Conservation (phyloP, 2,888 invertebrate species). For the Trissolcus japonicus region DNA sequence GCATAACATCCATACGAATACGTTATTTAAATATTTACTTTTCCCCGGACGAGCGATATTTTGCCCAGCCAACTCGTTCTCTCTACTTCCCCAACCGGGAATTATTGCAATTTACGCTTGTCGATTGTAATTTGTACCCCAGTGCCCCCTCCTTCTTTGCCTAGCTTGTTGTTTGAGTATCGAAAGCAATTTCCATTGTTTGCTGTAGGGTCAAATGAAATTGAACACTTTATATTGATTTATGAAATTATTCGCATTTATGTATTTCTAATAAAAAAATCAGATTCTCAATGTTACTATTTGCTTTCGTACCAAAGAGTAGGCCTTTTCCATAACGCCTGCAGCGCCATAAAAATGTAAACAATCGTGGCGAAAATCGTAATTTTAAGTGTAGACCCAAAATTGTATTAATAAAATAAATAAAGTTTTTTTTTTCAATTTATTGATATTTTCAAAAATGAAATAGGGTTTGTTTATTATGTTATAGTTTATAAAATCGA, state of each 20-base stretch:
- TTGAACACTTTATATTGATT: constrained; percentile 14
- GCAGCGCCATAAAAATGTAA: too few species aligned
- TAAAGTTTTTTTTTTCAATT: too few species aligned
- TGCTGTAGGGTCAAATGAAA: constrained; percentile 10
- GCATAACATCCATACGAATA: constrained; percentile 43
- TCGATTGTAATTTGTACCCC: constrained; percentile 35
- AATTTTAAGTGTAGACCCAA: too few species aligned
- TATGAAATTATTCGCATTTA: constrained; percentile 13
- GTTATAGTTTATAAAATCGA: too few species aligned
- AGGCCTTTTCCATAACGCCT: too few species aligned
- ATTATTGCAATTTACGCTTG: constrained; percentile 39
- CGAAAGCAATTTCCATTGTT: constrained; percentile 25
- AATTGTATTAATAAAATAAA: too few species aligned
- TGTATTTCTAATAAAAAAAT: background rate
- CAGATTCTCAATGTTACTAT: too few species aligned
- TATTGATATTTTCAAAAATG: too few species aligned
- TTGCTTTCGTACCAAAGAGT: too few species aligned
- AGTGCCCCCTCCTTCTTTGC: background rate
- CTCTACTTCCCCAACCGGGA: constrained; percentile 9
- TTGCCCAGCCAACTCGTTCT: constrained; percentile 25
- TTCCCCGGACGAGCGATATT: constrained; percentile 31
- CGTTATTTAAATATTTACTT: constrained; percentile 45
- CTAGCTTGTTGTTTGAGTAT: constrained; percentile 4
- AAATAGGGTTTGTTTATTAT: too few species aligned
- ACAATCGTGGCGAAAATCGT: too few species aligned